Percentiles rank a stretch among this genome's conserved stretches.
Evolutionary conservation across 2,113 vertebrate genomes (phyloP).

Genomic region (Agapornis roseicollis): DNA sequence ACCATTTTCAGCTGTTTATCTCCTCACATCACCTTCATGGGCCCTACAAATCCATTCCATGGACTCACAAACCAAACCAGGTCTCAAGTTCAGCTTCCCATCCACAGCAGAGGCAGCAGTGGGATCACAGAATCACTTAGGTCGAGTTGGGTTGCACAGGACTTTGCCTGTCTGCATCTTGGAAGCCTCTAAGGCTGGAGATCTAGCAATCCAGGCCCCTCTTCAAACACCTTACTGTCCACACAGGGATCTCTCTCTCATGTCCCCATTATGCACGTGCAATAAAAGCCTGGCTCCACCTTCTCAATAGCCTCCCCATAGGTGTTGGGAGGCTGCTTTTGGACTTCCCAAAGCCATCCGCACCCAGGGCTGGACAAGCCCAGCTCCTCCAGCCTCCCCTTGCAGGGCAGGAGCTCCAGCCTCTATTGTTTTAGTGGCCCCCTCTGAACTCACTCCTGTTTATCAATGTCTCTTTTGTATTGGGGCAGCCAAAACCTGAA

Average conservation of each 20-base stretch:
- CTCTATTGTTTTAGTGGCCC: neutral
- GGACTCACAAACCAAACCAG: neutral
- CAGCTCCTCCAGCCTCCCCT: neutral
- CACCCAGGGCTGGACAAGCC: neutral
- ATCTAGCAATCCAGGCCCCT: neutral
- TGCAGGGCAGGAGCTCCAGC: neutral
- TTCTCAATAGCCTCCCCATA: neutral
- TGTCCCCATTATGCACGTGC: neutral
- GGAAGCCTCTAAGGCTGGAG: neutral
- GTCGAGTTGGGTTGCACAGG: neutral
- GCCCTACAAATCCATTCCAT: neutral
- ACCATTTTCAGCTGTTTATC: neutral
- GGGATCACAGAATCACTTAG: neutral
- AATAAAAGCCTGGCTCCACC: neutral
- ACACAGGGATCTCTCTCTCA: no score
- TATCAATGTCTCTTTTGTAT: neutral
- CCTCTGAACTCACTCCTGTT: neutral
- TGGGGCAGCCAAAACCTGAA: neutral
- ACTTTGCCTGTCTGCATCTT: neutral
- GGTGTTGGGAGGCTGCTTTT: rapidly evolving
- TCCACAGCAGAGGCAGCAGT: neutral
- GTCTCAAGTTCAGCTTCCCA: neutral
- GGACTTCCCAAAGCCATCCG: neutral
- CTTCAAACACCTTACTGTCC: neutral
- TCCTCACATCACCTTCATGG: rapidly evolving